Evolutionary conservation across 2,888 invertebrate genomes (phyloP).

Genomic region (Myopa testacea): DNA sequence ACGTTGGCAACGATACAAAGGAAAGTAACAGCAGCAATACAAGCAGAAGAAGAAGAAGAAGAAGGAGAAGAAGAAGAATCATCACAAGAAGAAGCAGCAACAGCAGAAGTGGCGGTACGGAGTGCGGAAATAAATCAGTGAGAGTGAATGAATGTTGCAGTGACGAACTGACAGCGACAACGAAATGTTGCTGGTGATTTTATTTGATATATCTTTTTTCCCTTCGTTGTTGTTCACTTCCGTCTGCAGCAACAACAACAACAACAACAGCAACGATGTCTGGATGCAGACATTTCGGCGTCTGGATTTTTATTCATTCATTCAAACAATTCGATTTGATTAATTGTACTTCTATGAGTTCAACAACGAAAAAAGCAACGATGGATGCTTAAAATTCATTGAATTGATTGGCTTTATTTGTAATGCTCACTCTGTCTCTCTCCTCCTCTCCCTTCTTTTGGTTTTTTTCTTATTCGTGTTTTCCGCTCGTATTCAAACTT

Average conservation of each 20-base stretch:
- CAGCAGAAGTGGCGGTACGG: neutral
- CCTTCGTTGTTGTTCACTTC: neutral
- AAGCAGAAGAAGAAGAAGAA: neutral
- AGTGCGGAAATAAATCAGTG: neutral
- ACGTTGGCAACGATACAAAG: slow-evolving; percentile 5
- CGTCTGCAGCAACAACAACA: neutral
- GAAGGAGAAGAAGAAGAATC: neutral
- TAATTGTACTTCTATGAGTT: too few species aligned
- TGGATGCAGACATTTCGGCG: too few species aligned
- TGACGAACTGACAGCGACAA: neutral
- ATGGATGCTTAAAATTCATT: too few species aligned
- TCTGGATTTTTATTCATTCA: too few species aligned
- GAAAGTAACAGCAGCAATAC: neutral
- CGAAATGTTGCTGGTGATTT: neutral
- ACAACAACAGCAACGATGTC: neutral
- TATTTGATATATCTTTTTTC: neutral
- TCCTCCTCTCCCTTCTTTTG: too few species aligned
- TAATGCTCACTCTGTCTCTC: too few species aligned
- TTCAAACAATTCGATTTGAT: too few species aligned
- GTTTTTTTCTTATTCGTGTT: too few species aligned
- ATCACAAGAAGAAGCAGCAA: neutral
- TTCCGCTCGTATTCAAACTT: too few species aligned
- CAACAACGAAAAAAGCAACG: too few species aligned
- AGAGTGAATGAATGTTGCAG: neutral
- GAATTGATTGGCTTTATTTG: too few species aligned